Evolutionary conservation across 1,140 invertebrate species (phyloP), one percentile per base, ranked within the genome.

Genomic region (Neuroterus valhalla): DNA sequence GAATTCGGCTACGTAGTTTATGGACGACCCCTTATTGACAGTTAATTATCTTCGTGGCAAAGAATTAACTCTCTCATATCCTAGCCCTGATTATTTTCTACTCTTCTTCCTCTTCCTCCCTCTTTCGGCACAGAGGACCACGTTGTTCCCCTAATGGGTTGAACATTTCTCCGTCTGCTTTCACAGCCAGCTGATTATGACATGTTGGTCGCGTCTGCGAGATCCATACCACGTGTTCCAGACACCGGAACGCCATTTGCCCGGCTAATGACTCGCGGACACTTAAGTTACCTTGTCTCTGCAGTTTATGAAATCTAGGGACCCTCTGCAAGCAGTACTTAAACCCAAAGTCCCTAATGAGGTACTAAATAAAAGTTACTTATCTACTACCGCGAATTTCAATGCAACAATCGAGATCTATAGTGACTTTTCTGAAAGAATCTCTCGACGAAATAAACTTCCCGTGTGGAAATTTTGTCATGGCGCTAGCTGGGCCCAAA

Each of bases 171-270:
- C 79, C 76, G 87, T 89, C 85, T 83, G 86, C 86, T 87, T 88
- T 87, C 86, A 88, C 86, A 86, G 86, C 83, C 84, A 88, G 88
- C 88, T 89, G 88, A 89, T 89, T 89, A 88, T 89, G 87, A 89
- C 86, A 88, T 84, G 87, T 88, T 85, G 81, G 82, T 84, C 82
- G 81, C 85, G 86, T 86, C 82, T 87, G 83, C 76, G 76, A 82
- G 77, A 82, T 81, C 82, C 86, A 87, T 87, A 84, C 84, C 82
- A 83, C 81, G 86, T 85, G 84, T 82, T 88, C 83, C 82, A 84
- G 86, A 76, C 82, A 89, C 84, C 86, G 87, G 86, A 87, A 88
- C 86, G 85, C 80, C 88, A 85, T 89, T 89, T 88, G 85, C 86
- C 80, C 82, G 81, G 72, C 86, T 88, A 89, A 88, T 88, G 88